These are phyloP conservation scores for Florisuga fusca DNA, from an alignment of 2,797 vertebrate species.

Conservation along the genomic window DNA sequence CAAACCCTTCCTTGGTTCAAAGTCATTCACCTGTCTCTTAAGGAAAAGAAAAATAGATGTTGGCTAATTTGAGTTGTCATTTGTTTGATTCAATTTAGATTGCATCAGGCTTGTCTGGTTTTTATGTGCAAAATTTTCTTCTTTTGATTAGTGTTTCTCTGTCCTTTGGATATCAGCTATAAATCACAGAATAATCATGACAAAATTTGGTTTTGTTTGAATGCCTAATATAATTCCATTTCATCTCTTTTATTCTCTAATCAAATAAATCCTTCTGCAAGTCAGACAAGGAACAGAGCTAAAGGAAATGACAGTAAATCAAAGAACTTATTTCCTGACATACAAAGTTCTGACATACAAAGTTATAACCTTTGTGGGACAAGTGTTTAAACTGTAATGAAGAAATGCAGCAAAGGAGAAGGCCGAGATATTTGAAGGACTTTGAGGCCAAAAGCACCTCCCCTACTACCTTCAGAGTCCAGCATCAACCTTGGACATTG, in stretches of 20 bases:
- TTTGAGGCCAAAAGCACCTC: not conserved
- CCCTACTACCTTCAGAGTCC: not conserved
- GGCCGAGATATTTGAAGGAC: not conserved
- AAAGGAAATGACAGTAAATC: not conserved
- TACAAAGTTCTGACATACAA: not conserved
- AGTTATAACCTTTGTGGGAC: not conserved
- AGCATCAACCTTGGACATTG: not conserved
- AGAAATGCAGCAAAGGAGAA: not conserved
- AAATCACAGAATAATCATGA: not conserved
- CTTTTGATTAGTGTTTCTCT: not conserved
- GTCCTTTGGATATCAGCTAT: not conserved
- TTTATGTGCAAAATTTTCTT: not conserved
- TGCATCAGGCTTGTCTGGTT: not conserved
- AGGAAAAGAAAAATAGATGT: not conserved
- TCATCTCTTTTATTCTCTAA: slow-evolving; percentile 8
- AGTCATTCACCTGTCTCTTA: not conserved
- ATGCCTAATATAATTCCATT: slow-evolving; percentile 9
- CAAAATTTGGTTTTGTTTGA: not conserved
- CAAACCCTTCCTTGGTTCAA: not conserved
- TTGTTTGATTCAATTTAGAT: slow-evolving; percentile 10
- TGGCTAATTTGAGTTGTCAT: not conserved
- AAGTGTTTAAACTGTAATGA: not conserved
- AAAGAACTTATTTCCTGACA: not conserved
- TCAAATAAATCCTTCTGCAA: slow-evolving; percentile 12
- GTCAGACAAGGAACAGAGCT: not conserved